These are phyloP conservation scores for Eristalis pertinax DNA, from an alignment of 2,888 invertebrate species.

Conservation along the genomic window DNA sequence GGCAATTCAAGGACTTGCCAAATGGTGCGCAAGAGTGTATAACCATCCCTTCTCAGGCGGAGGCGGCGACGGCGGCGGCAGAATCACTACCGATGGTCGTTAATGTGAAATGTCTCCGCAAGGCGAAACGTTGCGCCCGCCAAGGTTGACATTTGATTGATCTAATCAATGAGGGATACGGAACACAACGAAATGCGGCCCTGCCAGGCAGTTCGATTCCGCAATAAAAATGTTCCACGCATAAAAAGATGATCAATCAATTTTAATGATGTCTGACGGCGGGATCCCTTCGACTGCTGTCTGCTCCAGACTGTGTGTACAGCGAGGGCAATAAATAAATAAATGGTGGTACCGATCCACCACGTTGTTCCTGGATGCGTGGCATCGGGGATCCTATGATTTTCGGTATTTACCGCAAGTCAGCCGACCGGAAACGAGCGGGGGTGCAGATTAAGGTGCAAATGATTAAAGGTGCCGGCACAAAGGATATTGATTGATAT, in stretches of 20 bases:
- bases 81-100: constrained; percentile 23
- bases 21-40: neutral
- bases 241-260: constrained; percentile 66
- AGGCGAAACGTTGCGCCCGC: constrained; percentile 16
- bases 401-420: constrained; percentile 14
- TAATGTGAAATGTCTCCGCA: constrained; percentile 38
- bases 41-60: constrained; percentile 21
- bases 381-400: constrained; percentile 27
- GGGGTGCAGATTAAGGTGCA: constrained; percentile 42
- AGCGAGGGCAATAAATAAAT: constrained; percentile 44
- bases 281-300: constrained; percentile 5
- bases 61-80: neutral
- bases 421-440: constrained; percentile 1
- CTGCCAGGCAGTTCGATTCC: neutral
- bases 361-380: constrained; percentile 5
- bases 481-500: constrained; percentile 39
- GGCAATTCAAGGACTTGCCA: constrained; percentile 34
- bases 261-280: constrained; percentile 66
- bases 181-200: neutral
- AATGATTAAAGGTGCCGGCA: constrained; percentile 21
- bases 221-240: constrained; percentile 49
- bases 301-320: neutral
- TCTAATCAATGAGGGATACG: constrained; percentile 51
- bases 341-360: constrained; percentile 33
- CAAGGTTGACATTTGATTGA: constrained; percentile 61